These are phyloP conservation scores for Lathronympha strigana DNA, from an alignment of 2,888 invertebrate species.

Conservation along the genomic window DNA sequence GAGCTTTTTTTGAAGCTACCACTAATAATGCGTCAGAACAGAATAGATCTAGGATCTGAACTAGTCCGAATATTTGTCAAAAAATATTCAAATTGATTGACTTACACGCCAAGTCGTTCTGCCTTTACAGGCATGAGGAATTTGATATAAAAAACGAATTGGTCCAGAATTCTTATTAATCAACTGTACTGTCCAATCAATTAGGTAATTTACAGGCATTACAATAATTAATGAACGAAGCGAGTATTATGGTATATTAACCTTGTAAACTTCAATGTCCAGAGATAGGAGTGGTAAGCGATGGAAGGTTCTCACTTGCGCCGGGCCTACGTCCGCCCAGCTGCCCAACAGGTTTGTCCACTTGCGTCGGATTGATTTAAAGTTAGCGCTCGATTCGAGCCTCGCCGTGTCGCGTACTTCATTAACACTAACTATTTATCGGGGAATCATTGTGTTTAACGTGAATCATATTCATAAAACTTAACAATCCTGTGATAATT, in stretches of 20 bases:
- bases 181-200: too few species aligned
- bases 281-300: conserved; percentile 43
- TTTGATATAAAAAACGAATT: too few species aligned
- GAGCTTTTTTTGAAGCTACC: too few species aligned
- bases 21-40: too few species aligned
- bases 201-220: neutral
- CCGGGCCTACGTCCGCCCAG: conserved; percentile 70
- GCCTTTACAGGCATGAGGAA: too few species aligned
- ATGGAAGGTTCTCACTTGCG: conserved; percentile 62
- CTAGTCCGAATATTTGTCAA: too few species aligned
- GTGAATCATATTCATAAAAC: too few species aligned
- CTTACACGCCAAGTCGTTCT: too few species aligned
- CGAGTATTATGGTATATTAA: conserved; percentile 20
- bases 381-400: conserved; percentile 74
- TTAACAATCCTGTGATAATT: conserved; percentile 14
- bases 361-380: conserved; percentile 82
- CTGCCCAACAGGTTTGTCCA: conserved; percentile 84
- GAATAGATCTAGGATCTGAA: too few species aligned
- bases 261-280: conserved; percentile 44
- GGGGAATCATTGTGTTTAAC: conserved; percentile 42
- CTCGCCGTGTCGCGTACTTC: conserved; percentile 67
- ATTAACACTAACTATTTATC: conserved; percentile 68
- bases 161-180: too few species aligned
- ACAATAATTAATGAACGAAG: neutral
- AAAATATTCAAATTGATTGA: too few species aligned